These are phyloP conservation scores for Gypaetus barbatus DNA, from an alignment of 2,797 vertebrate species.

Conservation along the genomic window DNA sequence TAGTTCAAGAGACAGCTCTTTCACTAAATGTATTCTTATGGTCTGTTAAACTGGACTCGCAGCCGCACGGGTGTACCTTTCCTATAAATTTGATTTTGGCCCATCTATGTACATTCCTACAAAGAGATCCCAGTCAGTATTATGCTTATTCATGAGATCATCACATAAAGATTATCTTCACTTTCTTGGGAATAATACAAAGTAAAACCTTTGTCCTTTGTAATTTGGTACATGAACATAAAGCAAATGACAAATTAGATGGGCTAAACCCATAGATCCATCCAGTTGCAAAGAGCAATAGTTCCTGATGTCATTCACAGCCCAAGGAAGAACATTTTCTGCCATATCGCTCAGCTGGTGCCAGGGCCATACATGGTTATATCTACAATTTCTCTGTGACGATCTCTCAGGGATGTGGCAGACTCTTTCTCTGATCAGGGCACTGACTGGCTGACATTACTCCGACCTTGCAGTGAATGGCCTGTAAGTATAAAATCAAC, in stretches of 20 bases:
- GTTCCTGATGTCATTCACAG: not conserved
- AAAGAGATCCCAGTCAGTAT: not conserved
- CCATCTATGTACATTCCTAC: not conserved
- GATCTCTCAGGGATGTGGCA: not conserved
- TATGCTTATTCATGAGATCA: not conserved
- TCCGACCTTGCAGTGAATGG: not conserved
- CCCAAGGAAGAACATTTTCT: not conserved
- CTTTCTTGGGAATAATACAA: not conserved
- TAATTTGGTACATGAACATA: not conserved
- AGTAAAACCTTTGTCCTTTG: not conserved
- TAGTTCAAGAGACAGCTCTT: not conserved
- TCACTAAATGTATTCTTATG: not conserved
- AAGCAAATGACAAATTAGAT: not conserved
- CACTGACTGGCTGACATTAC: not conserved
- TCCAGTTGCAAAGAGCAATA: not conserved
- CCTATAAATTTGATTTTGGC: not conserved
- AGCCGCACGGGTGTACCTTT: rapidly evolving
- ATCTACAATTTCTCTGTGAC: not conserved
- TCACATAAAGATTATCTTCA: not conserved
- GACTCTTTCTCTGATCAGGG: not conserved
- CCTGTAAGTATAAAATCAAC: not conserved
- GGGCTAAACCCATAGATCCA: not conserved
- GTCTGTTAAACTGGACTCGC: not conserved
- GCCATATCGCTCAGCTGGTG: not conserved
- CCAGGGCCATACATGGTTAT: not conserved